These are phyloP conservation scores for Drosophila arawakana DNA, from an alignment of 1,140 invertebrate genomes.

Conservation along the genomic window DNA sequence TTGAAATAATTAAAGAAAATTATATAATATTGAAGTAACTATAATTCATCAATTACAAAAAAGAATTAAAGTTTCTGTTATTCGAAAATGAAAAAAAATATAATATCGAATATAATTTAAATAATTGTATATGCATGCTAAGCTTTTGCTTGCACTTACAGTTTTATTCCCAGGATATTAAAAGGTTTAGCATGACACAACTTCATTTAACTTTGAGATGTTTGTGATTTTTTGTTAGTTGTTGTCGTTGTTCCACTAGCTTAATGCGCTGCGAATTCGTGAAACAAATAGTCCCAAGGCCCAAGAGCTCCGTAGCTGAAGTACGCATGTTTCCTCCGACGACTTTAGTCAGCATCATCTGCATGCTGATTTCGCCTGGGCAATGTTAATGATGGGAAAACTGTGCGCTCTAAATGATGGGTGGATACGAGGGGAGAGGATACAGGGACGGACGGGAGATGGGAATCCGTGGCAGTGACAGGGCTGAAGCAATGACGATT, in stretches of 20 bases:
- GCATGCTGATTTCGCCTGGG: conserved; percentile 63
- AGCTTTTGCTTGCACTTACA: neutral
- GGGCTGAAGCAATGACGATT: conserved; percentile 28
- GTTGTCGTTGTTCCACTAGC: conserved; percentile 35
- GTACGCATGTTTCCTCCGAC: conserved; percentile 71
- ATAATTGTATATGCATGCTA: neutral
- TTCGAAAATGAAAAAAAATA: too few species aligned
- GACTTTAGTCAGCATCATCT: conserved; percentile 67
- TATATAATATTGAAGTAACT: too few species aligned
- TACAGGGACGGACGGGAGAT: neutral
- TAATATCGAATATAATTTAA: neutral
- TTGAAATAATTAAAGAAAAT: too few species aligned
- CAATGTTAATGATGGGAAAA: conserved; percentile 80
- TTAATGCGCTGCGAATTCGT: conserved; percentile 76
- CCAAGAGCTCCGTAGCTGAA: conserved; percentile 39
- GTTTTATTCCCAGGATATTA: conserved; percentile 6
- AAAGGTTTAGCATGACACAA: conserved; percentile 4
- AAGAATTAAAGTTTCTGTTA: neutral
- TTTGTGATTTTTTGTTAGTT: conserved; percentile 33
- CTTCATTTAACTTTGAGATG: conserved; percentile 1
- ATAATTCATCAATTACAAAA: neutral
- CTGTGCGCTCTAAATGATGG: conserved; percentile 18
- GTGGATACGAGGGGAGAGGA: neutral
- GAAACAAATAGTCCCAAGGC: conserved; percentile 75
- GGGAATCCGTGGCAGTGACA: conserved; percentile 34